Evolutionary conservation across 2,113 vertebrate species (phyloP).

Genomic region (Tragelaphus strepsiceros): DNA sequence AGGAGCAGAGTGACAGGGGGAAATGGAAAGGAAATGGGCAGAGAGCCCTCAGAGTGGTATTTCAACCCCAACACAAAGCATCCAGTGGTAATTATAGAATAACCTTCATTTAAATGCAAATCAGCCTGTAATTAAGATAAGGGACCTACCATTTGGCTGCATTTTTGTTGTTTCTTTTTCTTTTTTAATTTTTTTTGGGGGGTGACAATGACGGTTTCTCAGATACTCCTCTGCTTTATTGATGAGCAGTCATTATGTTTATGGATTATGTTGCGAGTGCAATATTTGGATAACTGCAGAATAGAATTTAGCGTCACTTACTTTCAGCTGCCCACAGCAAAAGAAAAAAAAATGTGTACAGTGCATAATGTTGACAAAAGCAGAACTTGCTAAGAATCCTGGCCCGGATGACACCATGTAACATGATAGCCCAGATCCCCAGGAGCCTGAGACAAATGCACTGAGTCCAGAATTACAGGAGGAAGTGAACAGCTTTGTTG

Average conservation of each 20-base stretch:
- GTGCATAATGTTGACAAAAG: slow-evolving; percentile 69
- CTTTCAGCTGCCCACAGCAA: slow-evolving; percentile 63
- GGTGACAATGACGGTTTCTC: slow-evolving; percentile 74
- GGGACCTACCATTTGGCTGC: slow-evolving; percentile 82
- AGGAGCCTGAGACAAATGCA: slow-evolving; percentile 41
- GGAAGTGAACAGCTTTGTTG: background rate
- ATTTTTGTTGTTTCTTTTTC: slow-evolving; percentile 71
- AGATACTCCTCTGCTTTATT: slow-evolving; percentile 72
- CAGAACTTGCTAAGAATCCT: slow-evolving; percentile 54
- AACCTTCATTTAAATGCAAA: slow-evolving; percentile 90
- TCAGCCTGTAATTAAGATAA: slow-evolving; percentile 89
- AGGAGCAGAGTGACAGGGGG: slow-evolving; percentile 80
- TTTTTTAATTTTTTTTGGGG: slow-evolving; percentile 60
- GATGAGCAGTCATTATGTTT: slow-evolving; percentile 70
- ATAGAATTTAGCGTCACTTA: slow-evolving; percentile 52
- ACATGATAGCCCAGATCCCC: slow-evolving; percentile 20
- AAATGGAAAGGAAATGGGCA: slow-evolving; percentile 83
- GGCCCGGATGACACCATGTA: background rate
- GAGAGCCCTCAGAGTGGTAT: slow-evolving; percentile 85
- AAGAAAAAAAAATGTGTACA: background rate
- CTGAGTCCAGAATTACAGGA: background rate
- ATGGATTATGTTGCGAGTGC: slow-evolving; percentile 59
- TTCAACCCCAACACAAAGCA: slow-evolving; percentile 85
- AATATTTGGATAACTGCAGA: slow-evolving; percentile 54
- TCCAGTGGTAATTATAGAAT: slow-evolving; percentile 86